Conservation (phyloP, 2,113 vertebrate genomes). For the Melanotaenia duboulayi region DNA sequence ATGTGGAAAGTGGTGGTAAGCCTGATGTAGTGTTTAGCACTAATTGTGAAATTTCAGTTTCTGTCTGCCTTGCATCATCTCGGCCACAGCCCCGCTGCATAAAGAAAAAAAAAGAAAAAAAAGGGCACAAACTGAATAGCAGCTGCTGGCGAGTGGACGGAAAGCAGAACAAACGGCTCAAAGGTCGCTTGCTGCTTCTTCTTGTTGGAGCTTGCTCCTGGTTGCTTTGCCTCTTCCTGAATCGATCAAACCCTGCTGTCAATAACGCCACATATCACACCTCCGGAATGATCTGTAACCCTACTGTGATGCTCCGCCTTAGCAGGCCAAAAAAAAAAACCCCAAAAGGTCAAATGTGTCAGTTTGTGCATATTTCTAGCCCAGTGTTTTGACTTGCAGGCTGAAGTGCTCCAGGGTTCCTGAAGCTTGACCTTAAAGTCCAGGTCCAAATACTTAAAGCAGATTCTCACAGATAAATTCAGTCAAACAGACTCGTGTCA, state of each 20-base stretch:
- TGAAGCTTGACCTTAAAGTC: not conserved
- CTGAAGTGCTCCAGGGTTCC: not conserved
- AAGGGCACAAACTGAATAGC: conserved; percentile 49
- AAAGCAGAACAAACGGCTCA: conserved; percentile 1
- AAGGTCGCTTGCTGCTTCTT: not conserved
- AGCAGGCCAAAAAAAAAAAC: not conserved
- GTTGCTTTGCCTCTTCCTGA: conserved; percentile 29
- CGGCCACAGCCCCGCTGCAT: conserved; percentile 42
- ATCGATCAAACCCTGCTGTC: conserved; percentile 34
- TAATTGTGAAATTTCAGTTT: conserved; percentile 56
- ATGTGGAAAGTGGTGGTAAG: conserved; percentile 30
- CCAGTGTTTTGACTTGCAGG: conserved; percentile 21
- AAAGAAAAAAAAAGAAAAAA: conserved; percentile 27
- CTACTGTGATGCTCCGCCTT: not conserved
- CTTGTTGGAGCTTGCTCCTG: not conserved
- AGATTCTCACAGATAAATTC: not conserved
- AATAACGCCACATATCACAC: conserved; percentile 26
- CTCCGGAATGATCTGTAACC: conserved; percentile 29
- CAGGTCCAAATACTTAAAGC: not conserved
- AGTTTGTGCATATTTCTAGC: conserved; percentile 38
- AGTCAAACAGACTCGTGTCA: no score
- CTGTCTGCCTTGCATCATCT: conserved; percentile 56
- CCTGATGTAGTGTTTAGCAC: conserved; percentile 70
- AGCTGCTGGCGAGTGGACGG: conserved; percentile 6
- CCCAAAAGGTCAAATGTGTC: not conserved